A percentile compares a stretch with the other conserved stretches of the same genome.
These are phyloP conservation scores for Sinocyclocheilus maitianheensis DNA, from an alignment of 2,113 vertebrate species.

Conservation along the genomic window DNA sequence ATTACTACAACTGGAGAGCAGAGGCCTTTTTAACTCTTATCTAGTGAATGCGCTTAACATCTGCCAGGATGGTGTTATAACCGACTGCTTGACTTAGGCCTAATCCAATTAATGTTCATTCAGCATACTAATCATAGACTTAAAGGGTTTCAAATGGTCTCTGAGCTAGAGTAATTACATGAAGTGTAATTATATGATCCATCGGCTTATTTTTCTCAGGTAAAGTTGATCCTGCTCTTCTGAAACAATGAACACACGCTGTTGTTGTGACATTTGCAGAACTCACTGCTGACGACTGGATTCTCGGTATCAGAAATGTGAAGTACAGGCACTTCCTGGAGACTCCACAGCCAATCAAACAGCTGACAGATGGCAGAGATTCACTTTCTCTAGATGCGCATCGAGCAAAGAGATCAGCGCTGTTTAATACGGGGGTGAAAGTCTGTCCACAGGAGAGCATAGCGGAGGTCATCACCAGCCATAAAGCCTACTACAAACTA, in stretches of 20 bases:
- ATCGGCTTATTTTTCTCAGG: background rate
- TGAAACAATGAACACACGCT: conserved; percentile 17
- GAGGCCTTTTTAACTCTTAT: conserved; percentile 19
- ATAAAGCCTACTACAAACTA: conserved; percentile 88
- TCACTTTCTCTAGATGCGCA: conserved; percentile 75
- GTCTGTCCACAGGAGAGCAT: conserved; percentile 88
- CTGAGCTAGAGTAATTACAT: conserved; percentile 23
- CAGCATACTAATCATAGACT: conserved; percentile 39
- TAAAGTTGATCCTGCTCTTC: background rate
- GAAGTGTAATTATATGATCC: conserved; percentile 18
- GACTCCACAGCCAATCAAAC: conserved; percentile 70
- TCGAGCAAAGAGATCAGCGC: conserved; percentile 82
- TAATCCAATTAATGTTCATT: conserved; percentile 43
- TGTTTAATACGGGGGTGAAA: conserved; percentile 83
- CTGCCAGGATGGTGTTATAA: conserved; percentile 31
- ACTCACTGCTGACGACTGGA: conserved; percentile 66
- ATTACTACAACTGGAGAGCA: background rate
- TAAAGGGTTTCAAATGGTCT: conserved; percentile 21
- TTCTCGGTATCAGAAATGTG: conserved; percentile 77
- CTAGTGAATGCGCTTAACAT: conserved; percentile 41
- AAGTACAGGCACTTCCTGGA: conserved; percentile 77
- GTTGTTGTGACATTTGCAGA: conserved; percentile 72
- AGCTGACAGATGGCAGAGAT: conserved; percentile 70
- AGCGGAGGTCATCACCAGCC: conserved; percentile 84
- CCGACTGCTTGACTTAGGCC: conserved; percentile 11